These are phyloP conservation scores for Tyto alba DNA, from an alignment of 2,113 vertebrate species.

Conservation along the genomic window DNA sequence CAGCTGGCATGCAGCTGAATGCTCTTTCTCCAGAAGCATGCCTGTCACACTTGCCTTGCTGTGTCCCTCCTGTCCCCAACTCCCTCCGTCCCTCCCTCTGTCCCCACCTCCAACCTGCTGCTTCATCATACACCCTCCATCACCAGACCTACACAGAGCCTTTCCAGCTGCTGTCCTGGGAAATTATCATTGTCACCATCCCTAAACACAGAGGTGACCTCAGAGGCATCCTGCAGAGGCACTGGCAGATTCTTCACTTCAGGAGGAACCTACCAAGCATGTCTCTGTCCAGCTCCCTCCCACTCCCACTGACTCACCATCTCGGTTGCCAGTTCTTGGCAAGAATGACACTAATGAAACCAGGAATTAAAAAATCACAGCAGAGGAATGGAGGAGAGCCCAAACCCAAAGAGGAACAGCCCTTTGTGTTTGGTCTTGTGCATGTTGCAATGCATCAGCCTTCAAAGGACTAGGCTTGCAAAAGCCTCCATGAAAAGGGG, in stretches of 20 bases:
- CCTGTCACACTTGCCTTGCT: not conserved
- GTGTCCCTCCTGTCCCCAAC: not conserved
- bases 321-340: not conserved
- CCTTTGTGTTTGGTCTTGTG: not conserved
- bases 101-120: not conserved
- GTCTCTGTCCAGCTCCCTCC: not conserved
- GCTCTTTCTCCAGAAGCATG: not conserved
- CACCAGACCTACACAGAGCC: not conserved
- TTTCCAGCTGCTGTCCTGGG: not conserved
- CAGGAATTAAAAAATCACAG: not conserved
- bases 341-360: not conserved
- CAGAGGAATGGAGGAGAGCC: not conserved
- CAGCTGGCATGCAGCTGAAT: not conserved
- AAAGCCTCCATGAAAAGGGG: not conserved
- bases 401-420: not conserved
- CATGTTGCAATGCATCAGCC: not conserved
- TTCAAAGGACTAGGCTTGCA: not conserved
- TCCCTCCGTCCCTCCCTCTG: not conserved
- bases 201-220: not conserved
- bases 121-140: not conserved
- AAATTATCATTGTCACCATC: not conserved
- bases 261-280: not conserved
- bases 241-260: not conserved
- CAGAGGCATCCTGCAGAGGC: not conserved
- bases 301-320: not conserved